These are phyloP conservation scores for Bagarius yarrelli DNA, from an alignment of 2,113 vertebrate species.

Conservation along the genomic window DNA sequence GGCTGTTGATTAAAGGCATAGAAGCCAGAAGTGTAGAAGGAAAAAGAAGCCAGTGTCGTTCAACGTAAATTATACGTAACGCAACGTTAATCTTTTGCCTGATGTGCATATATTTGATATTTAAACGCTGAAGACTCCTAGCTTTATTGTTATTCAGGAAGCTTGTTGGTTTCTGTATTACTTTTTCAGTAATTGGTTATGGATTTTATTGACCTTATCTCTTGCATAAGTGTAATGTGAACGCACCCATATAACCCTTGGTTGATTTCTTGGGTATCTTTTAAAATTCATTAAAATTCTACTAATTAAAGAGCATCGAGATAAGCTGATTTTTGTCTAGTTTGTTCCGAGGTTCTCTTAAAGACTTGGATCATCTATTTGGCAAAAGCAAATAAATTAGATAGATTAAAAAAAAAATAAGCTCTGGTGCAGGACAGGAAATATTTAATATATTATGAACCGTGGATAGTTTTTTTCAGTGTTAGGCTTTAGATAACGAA, in stretches of 20 bases:
- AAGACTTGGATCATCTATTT: too few species aligned
- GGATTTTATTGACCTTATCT: slow-evolving; percentile 5
- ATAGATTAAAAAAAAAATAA: too few species aligned
- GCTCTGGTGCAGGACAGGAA: too few species aligned
- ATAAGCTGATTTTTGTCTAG: too few species aligned
- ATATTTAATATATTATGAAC: too few species aligned
- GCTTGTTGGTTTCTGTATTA: not conserved
- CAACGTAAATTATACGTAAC: not conserved
- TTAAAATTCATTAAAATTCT: too few species aligned
- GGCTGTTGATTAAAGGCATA: not conserved
- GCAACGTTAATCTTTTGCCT: not conserved
- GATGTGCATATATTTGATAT: not conserved
- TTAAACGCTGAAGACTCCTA: not conserved
- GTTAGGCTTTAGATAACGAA: not conserved
- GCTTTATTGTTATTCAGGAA: not conserved
- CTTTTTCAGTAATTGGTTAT: not conserved
- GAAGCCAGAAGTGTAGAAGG: not conserved
- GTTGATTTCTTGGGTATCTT: not conserved
- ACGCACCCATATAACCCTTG: not conserved
- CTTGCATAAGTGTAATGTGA: not conserved
- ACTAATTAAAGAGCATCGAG: too few species aligned
- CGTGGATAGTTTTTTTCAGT: too few species aligned
- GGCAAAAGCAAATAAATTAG: too few species aligned
- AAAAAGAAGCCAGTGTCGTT: not conserved
- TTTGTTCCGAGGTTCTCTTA: too few species aligned